A percentile compares a stretch with the other conserved stretches of the same genome.
Evolutionary conservation across 2,888 invertebrate genomes (phyloP).

Genomic region (Nemotelus pantherinus): DNA sequence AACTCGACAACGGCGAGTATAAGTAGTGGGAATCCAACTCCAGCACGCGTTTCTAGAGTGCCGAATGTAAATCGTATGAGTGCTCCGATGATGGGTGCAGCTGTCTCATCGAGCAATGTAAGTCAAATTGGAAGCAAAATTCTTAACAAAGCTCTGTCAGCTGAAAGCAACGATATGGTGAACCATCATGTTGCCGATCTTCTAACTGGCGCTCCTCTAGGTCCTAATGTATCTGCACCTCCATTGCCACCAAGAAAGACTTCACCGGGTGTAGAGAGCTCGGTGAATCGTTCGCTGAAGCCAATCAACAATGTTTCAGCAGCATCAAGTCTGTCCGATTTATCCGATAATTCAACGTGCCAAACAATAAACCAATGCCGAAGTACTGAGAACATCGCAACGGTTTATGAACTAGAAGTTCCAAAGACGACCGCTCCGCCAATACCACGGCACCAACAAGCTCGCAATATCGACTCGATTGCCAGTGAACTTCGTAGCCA

Average conservation of each 20-base stretch:
- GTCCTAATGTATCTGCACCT: slow-evolving; percentile 58
- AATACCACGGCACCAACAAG: slow-evolving; percentile 61
- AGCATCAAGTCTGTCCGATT: slow-evolving; percentile 62
- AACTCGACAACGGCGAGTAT: slow-evolving; percentile 55
- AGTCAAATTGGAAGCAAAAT: slow-evolving; percentile 47
- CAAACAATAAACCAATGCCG: slow-evolving; percentile 53
- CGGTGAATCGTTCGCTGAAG: slow-evolving; percentile 54
- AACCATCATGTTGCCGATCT: slow-evolving; percentile 5
- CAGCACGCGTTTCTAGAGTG: slow-evolving; percentile 20
- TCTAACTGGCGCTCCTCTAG: not conserved
- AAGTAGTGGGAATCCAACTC: slow-evolving; percentile 34
- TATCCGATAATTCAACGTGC: slow-evolving; percentile 47
- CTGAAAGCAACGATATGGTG: slow-evolving; percentile 56
- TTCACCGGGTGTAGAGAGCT: slow-evolving; percentile 62
- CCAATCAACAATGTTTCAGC: slow-evolving; percentile 46
- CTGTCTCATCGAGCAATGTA: slow-evolving; percentile 52
- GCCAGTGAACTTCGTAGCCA: slow-evolving; percentile 61
- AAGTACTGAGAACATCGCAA: slow-evolving; percentile 61
- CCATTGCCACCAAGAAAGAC: slow-evolving; percentile 71
- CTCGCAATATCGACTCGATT: slow-evolving; percentile 57
- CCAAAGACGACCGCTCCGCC: slow-evolving; percentile 64
- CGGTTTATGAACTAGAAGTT: slow-evolving; percentile 53
- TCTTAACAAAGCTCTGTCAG: slow-evolving; percentile 54
- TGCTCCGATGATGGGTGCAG: slow-evolving; percentile 64
- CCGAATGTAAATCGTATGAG: slow-evolving; percentile 61